Evolutionary conservation across 2,888 invertebrate genomes (phyloP), one percentile per base, ranked within the genome.

Genomic region (Rhopalosiphum nymphaeae): DNA sequence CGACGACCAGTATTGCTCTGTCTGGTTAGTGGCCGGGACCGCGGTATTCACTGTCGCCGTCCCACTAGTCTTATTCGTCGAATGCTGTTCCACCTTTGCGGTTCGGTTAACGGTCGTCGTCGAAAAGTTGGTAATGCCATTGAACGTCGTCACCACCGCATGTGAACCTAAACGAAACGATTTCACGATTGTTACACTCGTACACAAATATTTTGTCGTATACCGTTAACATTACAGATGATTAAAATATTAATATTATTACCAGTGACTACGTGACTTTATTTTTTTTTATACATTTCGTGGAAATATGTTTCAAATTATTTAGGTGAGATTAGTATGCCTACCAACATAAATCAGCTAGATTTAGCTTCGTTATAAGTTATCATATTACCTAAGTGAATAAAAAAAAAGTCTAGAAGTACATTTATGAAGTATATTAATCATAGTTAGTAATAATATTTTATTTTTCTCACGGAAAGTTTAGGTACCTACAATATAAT

Each of bases 1-100:
- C 61, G 91, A 29, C 53, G 88, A 44, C 92, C 92, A 89, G 25
- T 46, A 86, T 42, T 29, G n/a, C 3, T 46, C 86, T 46, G 91
- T 91, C 29, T 56, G 84, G 25, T 91, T 56, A 11, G 84, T 91
- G 26, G 29, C 13, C 87, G 67, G 49, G 10, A 53, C 67, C 13
- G 56, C 9, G 29, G 91, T 84, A 29, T 56, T 91, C 42, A n/a
- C 49, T 11, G n/a, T 46, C 10, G 53, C n/a, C 25, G 26, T 36
- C 36, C 13, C 11, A 0, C 16, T 29, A 0, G 61, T 87, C 25
- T 49, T 26, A 61, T 91, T 92, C 26, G 13, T 3, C 36, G 25
- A 16, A 21, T 78, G 36, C 10, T 57, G 26, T 44, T 57, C 56
- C 86, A 46, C 21, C 16, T 9, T 36, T 3, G 29, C 0, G 88